Percentiles rank a stretch among this genome's conserved stretches.
phyloP scores from a whole-genome alignment of 2,113 vertebrate genomes.

The Limnothrissa miodon region DNA sequence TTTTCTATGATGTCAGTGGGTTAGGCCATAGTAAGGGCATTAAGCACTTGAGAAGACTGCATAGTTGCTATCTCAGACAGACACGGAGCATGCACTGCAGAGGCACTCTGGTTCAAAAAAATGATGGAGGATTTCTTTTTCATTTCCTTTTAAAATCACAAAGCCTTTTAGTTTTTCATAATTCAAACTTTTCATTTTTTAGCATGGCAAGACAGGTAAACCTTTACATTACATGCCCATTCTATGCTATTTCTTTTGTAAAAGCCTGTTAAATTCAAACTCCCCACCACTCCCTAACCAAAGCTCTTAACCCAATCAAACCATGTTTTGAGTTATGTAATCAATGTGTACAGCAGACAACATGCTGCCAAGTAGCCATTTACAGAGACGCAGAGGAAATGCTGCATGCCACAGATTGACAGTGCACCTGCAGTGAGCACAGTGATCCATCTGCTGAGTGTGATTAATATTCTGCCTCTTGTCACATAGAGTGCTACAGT shows the following conservation, averaged over 20 bases:
- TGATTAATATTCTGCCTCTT: neutral
- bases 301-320: neutral
- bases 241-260: neutral
- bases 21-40: neutral
- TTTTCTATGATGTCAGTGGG: neutral
- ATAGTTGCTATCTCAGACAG: neutral
- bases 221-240: neutral
- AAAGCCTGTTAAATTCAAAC: neutral
- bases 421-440: neutral
- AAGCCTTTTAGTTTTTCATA: neutral
- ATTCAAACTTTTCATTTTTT: neutral
- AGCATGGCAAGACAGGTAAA: neutral
- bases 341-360: neutral
- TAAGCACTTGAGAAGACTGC: neutral
- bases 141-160: conserved; percentile 48
- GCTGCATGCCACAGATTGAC: neutral
- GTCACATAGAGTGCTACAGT: neutral
- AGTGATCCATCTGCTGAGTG: neutral
- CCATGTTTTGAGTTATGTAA: neutral
- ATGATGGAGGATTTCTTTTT: conserved; percentile 29
- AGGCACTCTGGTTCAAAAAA: neutral
- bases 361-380: neutral
- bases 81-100: neutral
- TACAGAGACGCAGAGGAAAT: neutral
- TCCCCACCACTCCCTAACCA: neutral